A percentile compares a stretch with the other conserved stretches of the same genome.
These are phyloP conservation scores for Neodon shergylaensis DNA, from an alignment of 2,113 vertebrate species.

Conservation along the genomic window DNA sequence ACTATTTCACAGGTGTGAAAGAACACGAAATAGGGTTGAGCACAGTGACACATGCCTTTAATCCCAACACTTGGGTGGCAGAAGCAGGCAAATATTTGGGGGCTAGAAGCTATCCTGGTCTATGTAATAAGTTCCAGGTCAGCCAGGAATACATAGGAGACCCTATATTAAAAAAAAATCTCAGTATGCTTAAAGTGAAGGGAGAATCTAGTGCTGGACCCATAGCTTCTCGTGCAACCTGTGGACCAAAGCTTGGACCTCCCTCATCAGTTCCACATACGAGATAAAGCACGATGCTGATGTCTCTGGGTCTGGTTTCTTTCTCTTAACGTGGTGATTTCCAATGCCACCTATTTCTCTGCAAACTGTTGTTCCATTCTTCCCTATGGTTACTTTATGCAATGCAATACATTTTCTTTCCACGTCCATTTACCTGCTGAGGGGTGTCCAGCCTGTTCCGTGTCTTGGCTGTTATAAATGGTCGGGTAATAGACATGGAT, in stretches of 20 bases:
- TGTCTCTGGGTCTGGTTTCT: neutral
- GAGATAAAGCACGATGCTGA: neutral
- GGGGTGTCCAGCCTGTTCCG: neutral
- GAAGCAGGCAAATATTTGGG: neutral
- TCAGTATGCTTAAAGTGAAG: neutral
- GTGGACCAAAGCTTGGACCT: neutral
- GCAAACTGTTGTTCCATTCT: neutral
- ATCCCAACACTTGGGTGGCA: neutral
- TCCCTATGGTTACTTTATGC: neutral
- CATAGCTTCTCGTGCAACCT: neutral
- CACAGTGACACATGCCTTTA: neutral
- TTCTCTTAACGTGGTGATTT: neutral
- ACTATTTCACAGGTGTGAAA: neutral
- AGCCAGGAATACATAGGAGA: neutral
- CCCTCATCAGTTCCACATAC: neutral
- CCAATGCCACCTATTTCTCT: neutral
- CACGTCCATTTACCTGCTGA: neutral
- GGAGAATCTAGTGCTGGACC: neutral
- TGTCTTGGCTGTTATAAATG: neutral
- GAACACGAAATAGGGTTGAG: neutral
- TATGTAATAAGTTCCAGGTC: neutral
- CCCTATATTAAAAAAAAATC: neutral
- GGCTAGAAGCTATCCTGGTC: neutral
- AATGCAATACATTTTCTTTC: neutral
- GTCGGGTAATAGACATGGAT: neutral